Base-by-base conservation (phyloP, 2,888 invertebrate genomes). In the Pristionchus exspectatus region DNA sequence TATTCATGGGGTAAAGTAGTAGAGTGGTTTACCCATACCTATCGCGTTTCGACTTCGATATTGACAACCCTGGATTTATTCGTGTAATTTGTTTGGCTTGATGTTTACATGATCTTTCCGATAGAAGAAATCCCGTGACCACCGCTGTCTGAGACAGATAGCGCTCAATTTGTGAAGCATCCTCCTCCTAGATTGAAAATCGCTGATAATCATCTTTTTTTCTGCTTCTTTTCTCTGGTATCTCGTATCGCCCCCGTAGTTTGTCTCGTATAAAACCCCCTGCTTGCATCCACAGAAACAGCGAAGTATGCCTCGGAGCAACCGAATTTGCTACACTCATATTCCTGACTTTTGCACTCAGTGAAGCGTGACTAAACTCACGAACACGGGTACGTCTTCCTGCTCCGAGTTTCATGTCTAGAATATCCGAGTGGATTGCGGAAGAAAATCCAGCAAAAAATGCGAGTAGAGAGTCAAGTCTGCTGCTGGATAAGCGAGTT, bases 361-460 rank as follows among this genome's bases (percentile, higher is more conserved):
- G 30, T 69, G 10, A 69, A 33, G 69, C 69, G 69, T 30, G 69
- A 10, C 24, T 66, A 66, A 66, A 27, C n/a, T 69, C 69, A 69
- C 30, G 69, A 33, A 69, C 63, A 30, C 30, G 69, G 30, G 69
- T 18, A 27, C 44, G 44, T 44, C 44, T 9, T 50, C 38, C 30
- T 21, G 12, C 69, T 7, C 30, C 27, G 74, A 74, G 38, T 74
- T 74, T 74, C 74, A 74, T 74, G 74, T 74, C 74, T 74, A 33
- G 74, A 74, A 74, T 74, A 38, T 2, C 38, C 38, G 74, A 74
- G 74, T 38, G 21, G 74, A 38, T 33, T 74, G 21, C 74, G 74
- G 74, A 74, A 38, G 74, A 74, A 69, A 74, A 72, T 74, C 44
- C 74, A 74, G 74, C 74, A 38, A 33, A 38, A 74, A 74, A 74